Evolutionary conservation across 2,888 invertebrate genomes (phyloP).

Genomic region (Galeruca laticollis): DNA sequence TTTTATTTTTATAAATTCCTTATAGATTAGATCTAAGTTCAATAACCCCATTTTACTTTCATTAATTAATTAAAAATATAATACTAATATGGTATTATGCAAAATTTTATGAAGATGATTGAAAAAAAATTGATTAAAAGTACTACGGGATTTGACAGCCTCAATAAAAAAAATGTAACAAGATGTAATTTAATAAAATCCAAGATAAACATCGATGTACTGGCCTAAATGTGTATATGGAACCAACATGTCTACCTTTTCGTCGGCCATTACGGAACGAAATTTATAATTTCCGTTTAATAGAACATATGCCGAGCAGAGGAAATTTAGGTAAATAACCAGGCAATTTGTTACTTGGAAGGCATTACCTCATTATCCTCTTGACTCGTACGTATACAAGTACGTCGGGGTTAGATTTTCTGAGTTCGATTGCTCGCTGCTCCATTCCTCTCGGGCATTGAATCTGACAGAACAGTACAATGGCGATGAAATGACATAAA

Average conservation of each 20-base stretch:
- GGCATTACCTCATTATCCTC: slow-evolving; percentile 50
- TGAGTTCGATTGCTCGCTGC: slow-evolving; percentile 31
- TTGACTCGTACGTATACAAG: slow-evolving; percentile 13
- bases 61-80: too few species aligned
- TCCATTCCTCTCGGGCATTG: slow-evolving; percentile 40
- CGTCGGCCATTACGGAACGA: slow-evolving; percentile 43
- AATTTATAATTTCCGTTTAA: slow-evolving; percentile 60
- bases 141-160: too few species aligned
- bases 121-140: too few species aligned
- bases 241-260: slow-evolving; percentile 34
- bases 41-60: too few species aligned
- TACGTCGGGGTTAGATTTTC: slow-evolving; percentile 3
- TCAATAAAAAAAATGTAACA: not conserved
- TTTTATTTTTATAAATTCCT: too few species aligned
- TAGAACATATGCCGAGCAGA: slow-evolving; percentile 54
- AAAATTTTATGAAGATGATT: too few species aligned
- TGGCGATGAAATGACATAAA: slow-evolving; percentile 49
- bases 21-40: too few species aligned
- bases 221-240: not conserved
- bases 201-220: not conserved
- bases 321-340: slow-evolving; percentile 58
- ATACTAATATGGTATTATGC: too few species aligned
- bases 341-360: slow-evolving; percentile 56
- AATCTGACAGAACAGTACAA: slow-evolving; percentile 47
- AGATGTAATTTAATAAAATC: not conserved